Base-by-base conservation (phyloP, 2,888 invertebrate species). In the Rhagonycha lutea region DNA sequence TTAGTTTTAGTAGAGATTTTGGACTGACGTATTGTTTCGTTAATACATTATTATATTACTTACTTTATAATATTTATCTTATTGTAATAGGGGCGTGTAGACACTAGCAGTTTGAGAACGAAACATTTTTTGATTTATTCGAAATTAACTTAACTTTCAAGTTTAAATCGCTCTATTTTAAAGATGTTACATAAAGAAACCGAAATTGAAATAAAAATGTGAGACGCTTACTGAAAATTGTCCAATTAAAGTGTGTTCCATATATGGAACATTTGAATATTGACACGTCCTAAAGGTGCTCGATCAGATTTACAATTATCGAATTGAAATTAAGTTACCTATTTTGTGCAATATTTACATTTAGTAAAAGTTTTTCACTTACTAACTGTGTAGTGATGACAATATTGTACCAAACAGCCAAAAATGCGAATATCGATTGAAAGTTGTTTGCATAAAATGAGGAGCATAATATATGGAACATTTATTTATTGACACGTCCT, bases 11-110 rank as follows among this genome's bases (percentile, higher is more conserved):
- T 72, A 32, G 67, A 63, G 62, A 73, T 62, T 62, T 69, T 73
- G 63, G 63, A 73, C 69, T 73, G 69, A 73, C 4, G 62, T 73
- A 60, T 73, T 63, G 29, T 68, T 28, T 47, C 47, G 47, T 47
- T 47, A 47, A 47, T 47, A 47, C 47, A n/a, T 47, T n/a, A 47
- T 47, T 47, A 14, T 18, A 14, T 18, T 29, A 61, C 12, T 70
- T 26, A 63, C 47, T 47, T 65, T 71, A 14, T 68, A 68, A 72
- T 23, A 60, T 14, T 60, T 61, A 61, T 47, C 47, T n/a, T 47
- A 47, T 8, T 47, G 47, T 47, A 47, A n/a, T n/a, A n/a, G 47
- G 47, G n/a, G n/a, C 47, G n/a, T 47, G 47, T 47, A 47, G 47
- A 47, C 47, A 47, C 47, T n/a, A n/a, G 8, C 47, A n/a, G 47